Conservation (phyloP, 2,797 vertebrate species). For the Clarias fuscus region DNA sequence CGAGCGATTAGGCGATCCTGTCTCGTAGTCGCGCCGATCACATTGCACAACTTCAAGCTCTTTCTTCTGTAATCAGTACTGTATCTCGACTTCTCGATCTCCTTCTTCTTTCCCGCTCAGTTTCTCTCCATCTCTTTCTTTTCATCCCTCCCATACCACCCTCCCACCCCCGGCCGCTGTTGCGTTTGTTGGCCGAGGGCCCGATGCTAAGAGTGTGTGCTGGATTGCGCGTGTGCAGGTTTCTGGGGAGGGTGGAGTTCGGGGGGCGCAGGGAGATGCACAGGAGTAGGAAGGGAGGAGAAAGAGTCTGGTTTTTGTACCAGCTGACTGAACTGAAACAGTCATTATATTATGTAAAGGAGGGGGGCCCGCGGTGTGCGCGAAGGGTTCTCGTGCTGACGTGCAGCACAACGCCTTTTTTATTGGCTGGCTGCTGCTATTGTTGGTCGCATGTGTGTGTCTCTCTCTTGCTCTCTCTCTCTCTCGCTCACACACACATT, state of each 20-base stretch:
- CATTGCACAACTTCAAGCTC: neutral
- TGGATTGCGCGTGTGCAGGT: constrained; percentile 59
- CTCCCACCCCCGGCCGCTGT: constrained; percentile 66
- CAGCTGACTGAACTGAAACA: constrained; percentile 75
- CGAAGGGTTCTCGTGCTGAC: constrained; percentile 62
- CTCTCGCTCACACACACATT: constrained; percentile 49
- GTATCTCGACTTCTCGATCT: constrained; percentile 35
- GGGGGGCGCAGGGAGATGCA: constrained; percentile 42
- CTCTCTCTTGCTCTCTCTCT: constrained; percentile 29
- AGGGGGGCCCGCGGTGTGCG: constrained; percentile 46
- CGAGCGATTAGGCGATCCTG: neutral
- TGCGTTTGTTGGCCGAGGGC: constrained; percentile 74
- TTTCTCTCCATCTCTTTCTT: constrained; percentile 51
- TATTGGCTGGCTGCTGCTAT: constrained; percentile 68
- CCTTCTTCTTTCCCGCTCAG: constrained; percentile 36
- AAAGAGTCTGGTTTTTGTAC: constrained; percentile 69
- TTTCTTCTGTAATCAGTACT: constrained; percentile 17
- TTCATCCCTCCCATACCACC: constrained; percentile 48
- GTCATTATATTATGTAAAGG: constrained; percentile 79
- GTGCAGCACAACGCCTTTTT: constrained; percentile 47
- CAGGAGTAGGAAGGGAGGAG: constrained; percentile 52
- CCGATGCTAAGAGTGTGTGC: constrained; percentile 69
- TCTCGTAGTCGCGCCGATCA: neutral
- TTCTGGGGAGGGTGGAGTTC: constrained; percentile 42
- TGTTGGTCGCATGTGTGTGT: constrained; percentile 59